These are phyloP conservation scores for Bombyx huttoni DNA, from an alignment of 2,888 invertebrate species.

Conservation along the genomic window DNA sequence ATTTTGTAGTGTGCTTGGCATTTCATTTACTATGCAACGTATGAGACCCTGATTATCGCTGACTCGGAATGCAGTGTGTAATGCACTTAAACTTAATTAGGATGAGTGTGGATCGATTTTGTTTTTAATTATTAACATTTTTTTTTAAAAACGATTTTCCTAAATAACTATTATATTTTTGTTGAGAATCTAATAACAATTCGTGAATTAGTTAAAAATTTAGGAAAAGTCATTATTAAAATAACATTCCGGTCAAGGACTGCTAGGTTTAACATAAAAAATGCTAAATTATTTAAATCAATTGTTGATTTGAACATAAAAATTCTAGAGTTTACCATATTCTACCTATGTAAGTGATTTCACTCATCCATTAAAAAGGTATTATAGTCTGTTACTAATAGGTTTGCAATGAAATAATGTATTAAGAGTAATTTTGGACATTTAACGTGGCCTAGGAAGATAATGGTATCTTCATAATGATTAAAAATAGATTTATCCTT, in stretches of 20 bases:
- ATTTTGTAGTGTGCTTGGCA: slow-evolving; percentile 2
- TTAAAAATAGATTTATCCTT: no score
- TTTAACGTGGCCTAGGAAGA: no score
- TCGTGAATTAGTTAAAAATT: no score
- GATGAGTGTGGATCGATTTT: background rate
- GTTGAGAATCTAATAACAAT: no score
- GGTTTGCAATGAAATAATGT: no score
- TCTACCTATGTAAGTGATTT: background rate
- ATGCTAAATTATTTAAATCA: background rate
- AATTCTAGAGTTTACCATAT: background rate
- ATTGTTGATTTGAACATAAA: background rate
- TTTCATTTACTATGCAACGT: slow-evolving; percentile 2
- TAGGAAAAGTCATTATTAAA: background rate
- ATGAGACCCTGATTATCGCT: background rate
- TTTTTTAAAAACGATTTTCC: background rate
- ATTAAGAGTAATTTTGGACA: no score
- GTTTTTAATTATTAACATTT: background rate
- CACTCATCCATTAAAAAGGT: background rate
- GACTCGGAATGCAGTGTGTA: background rate
- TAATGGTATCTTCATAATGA: no score
- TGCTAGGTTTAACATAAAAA: background rate
- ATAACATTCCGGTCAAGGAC: background rate
- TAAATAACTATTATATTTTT: background rate
- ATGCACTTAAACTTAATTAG: background rate
- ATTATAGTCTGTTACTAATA: no score